Conservation (phyloP, 1,140 invertebrate genomes). For the Anastrepha obliqua region DNA sequence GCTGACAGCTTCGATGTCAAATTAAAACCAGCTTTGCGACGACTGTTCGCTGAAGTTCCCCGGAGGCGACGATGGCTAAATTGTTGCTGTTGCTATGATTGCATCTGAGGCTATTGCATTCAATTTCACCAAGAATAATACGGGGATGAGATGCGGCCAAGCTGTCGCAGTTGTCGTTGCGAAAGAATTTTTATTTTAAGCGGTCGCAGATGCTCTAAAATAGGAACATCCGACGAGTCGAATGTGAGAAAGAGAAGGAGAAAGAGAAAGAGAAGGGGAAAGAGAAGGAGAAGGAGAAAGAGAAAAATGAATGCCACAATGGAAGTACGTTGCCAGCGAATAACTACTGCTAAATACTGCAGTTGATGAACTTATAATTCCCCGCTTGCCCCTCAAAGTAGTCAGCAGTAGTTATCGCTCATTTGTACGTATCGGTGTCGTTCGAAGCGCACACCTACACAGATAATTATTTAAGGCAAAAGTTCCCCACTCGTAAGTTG, state of each 20-base stretch:
- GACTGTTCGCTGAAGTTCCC: slow-evolving; percentile 52
- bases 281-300: background rate
- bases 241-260: background rate
- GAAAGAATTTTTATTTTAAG: background rate
- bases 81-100: slow-evolving; percentile 29
- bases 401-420: background rate
- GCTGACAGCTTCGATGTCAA: slow-evolving; percentile 49
- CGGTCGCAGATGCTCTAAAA: background rate
- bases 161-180: background rate
- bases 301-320: background rate
- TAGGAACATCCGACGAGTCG: background rate
- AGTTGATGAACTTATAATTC: background rate
- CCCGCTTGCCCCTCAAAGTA: background rate
- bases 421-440: no score
- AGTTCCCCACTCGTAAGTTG: no score
- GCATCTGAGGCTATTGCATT: slow-evolving; percentile 18
- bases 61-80: slow-evolving; percentile 39
- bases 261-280: background rate
- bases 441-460: no score
- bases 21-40: slow-evolving; percentile 48
- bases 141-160: no score
- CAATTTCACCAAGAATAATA: background rate
- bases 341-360: background rate
- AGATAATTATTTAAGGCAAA: no score
- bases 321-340: background rate